A percentile compares a stretch with the other conserved stretches of the same genome.
phyloP scores from a whole-genome alignment of 2,113 vertebrate species.

The Engraulis encrasicolus region DNA sequence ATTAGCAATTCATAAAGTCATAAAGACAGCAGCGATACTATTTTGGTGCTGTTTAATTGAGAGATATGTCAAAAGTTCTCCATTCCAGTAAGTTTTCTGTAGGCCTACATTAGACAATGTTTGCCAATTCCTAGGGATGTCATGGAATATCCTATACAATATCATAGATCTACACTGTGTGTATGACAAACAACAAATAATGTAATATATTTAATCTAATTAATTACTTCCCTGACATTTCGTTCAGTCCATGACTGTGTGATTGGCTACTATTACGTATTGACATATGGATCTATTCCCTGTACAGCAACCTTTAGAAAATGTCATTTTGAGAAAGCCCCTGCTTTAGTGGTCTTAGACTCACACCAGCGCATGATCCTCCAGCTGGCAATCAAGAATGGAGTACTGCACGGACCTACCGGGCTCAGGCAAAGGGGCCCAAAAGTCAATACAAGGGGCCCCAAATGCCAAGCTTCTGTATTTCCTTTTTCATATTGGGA shows the following conservation, averaged over 20 bases:
- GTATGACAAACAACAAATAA: constrained; percentile 1
- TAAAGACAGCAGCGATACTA: not conserved
- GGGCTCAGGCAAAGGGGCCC: too few relatives aligned
- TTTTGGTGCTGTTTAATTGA: too few relatives aligned
- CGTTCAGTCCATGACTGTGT: not conserved
- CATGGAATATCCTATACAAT: not conserved
- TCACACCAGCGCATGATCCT: not conserved
- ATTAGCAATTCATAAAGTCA: not conserved
- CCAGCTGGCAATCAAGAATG: not conserved
- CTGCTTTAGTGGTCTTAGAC: constrained; percentile 3
- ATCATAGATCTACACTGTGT: not conserved
- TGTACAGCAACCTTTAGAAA: constrained; percentile 30
- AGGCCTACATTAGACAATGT: not conserved
- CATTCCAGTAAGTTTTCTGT: not conserved
- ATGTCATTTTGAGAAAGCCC: constrained; percentile 18
- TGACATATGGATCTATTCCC: constrained; percentile 29
- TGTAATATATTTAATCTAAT: not conserved
- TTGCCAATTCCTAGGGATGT: not conserved
- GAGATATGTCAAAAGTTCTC: not conserved
- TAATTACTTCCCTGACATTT: constrained; percentile 8
- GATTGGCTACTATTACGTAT: constrained; percentile 24
- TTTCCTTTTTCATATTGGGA: too few relatives aligned
- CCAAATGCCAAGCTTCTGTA: too few relatives aligned
- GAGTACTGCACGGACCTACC: too few relatives aligned
- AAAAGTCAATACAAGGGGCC: too few relatives aligned